Conservation (phyloP, 2,797 vertebrate genomes). For the Clarias fuscus region DNA sequence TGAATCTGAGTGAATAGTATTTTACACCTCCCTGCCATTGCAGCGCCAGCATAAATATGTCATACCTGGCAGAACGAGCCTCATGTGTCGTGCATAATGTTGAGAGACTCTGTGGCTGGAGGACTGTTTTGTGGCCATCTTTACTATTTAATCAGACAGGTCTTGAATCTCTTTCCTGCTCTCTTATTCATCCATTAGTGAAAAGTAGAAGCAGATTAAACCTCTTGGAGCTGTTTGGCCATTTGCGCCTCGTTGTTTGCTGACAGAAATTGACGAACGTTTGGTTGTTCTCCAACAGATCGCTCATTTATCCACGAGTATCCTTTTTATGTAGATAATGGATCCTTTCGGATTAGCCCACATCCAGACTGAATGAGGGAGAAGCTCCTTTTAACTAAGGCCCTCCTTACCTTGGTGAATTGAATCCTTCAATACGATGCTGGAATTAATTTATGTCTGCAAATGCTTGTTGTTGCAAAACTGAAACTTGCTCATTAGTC, state of each 20-base stretch:
- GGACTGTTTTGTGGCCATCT: background rate
- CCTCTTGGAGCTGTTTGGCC: conserved; percentile 63
- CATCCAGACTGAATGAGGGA: background rate
- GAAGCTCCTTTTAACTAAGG: background rate
- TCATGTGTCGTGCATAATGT: background rate
- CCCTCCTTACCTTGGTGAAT: background rate
- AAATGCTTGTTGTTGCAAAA: background rate
- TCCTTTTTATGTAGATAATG: background rate
- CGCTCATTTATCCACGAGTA: conserved; percentile 8
- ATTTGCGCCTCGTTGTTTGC: conserved; percentile 32
- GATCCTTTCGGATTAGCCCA: background rate
- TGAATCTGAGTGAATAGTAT: background rate
- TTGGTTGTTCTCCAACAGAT: conserved; percentile 22
- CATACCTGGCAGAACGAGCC: background rate
- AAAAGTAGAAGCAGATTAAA: conserved; percentile 66
- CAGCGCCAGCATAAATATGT: background rate
- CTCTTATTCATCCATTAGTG: conserved; percentile 58
- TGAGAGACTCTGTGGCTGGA: background rate
- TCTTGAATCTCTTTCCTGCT: background rate
- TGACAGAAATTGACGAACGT: conserved; percentile 15
- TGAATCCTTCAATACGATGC: background rate
- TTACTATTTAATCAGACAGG: background rate
- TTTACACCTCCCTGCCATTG: background rate
- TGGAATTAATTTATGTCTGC: background rate
- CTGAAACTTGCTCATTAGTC: conserved; percentile 14